Evolutionary conservation across 2,113 vertebrate species (phyloP).

Genomic region (Silurus glanis): DNA sequence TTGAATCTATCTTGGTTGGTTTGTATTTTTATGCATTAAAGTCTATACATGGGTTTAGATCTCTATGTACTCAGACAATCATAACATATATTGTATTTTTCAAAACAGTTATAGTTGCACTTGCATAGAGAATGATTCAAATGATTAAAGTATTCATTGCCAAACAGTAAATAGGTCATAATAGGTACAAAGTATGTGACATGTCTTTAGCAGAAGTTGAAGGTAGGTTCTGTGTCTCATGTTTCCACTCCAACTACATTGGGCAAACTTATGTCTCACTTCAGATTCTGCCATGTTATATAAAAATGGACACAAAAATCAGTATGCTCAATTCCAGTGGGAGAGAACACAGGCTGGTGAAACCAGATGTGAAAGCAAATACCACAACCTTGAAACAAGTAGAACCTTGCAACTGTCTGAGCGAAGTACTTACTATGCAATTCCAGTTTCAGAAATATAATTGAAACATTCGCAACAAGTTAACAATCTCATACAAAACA

Average conservation of each 20-base stretch:
- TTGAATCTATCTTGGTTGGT: background rate
- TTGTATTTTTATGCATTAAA: background rate
- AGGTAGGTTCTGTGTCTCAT: background rate
- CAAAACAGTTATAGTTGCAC: background rate
- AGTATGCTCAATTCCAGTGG: background rate
- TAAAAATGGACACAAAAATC: constrained; percentile 25
- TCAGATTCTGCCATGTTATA: background rate
- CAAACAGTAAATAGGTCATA: background rate
- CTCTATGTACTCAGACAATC: background rate
- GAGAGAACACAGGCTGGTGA: constrained; percentile 12
- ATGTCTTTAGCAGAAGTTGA: background rate
- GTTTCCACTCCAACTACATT: constrained; percentile 1
- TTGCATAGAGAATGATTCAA: background rate
- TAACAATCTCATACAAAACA: background rate
- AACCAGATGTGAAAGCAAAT: constrained; percentile 5
- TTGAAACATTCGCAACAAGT: background rate
- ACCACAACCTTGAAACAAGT: constrained; percentile 17
- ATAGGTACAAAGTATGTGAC: background rate
- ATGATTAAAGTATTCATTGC: background rate
- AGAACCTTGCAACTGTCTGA: background rate
- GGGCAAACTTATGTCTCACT: constrained; percentile 1
- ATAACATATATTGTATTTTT: background rate
- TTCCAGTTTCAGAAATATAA: background rate
- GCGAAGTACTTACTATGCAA: background rate
- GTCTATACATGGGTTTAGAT: background rate